Conservation (phyloP, 1,140 invertebrate genomes). For the Lepidurus apus region DNA sequence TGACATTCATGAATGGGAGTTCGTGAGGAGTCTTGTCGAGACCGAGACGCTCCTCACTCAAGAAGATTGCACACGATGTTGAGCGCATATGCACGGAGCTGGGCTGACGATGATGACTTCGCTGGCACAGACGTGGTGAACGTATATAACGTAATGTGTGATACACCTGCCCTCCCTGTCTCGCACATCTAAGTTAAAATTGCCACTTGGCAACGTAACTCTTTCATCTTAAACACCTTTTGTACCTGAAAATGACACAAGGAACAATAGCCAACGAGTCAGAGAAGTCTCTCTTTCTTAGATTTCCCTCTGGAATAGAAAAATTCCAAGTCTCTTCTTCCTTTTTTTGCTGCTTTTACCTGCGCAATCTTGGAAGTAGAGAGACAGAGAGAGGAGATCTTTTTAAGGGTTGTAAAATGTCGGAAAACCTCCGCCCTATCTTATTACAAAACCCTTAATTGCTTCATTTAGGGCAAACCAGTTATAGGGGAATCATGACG, state of each 20-base stretch:
- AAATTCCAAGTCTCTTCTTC: neutral
- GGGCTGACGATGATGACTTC: neutral
- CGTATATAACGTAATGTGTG: neutral
- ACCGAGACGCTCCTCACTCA: neutral
- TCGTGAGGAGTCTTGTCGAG: constrained; percentile 9
- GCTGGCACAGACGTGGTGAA: neutral
- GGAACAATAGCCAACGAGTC: neutral
- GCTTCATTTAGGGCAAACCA: neutral
- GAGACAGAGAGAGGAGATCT: neutral
- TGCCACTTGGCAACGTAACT: neutral
- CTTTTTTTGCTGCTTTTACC: neutral
- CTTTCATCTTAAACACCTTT: constrained; percentile 8
- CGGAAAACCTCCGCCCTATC: neutral
- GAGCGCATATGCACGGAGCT: neutral
- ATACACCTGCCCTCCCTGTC: neutral
- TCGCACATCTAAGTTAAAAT: neutral
- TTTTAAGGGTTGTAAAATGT: constrained; percentile 9
- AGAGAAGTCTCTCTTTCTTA: neutral
- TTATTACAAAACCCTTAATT: neutral
- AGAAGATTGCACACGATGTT: constrained; percentile 2
- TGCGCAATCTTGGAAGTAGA: too few relatives aligned
- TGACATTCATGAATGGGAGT: constrained; percentile 4
- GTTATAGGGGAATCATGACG: neutral
- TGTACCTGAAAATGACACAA: neutral
- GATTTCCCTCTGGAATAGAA: neutral